Conservation (phyloP, 2,797 vertebrate genomes). For the Danio aesculapii region DNA sequence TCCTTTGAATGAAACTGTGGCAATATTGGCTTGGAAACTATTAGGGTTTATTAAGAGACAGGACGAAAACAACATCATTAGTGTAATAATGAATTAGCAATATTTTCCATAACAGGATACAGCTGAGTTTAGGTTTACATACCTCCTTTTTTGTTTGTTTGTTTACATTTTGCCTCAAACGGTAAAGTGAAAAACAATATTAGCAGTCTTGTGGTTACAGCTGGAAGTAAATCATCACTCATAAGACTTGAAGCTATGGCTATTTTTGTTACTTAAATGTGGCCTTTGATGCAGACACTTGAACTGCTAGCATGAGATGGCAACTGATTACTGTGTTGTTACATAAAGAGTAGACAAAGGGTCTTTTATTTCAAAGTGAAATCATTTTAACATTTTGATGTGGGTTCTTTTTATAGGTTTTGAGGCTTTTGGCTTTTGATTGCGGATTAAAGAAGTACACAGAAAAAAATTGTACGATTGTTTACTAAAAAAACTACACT, state of each 20-base stretch:
- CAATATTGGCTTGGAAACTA: constrained; percentile 32
- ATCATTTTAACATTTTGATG: neutral
- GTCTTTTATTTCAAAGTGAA: neutral
- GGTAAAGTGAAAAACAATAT: neutral
- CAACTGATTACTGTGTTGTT: constrained; percentile 12
- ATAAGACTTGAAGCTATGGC: constrained; percentile 1
- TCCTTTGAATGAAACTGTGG: constrained; percentile 30
- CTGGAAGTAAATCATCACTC: constrained; percentile 9
- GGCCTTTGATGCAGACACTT: constrained; percentile 5
- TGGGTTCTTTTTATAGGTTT: constrained; percentile 7
- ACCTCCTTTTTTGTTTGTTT: neutral
- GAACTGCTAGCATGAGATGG: neutral
- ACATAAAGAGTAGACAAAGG: constrained; percentile 5
- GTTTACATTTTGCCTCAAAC: neutral
- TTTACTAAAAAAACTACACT: neutral
- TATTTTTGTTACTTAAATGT: constrained; percentile 33
- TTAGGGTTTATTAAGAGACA: constrained; percentile 38
- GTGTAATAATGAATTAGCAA: constrained; percentile 20
- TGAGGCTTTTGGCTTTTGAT: neutral
- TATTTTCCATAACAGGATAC: neutral
- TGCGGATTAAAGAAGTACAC: neutral
- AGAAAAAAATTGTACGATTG: neutral
- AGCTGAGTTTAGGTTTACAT: neutral
- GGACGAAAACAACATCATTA: constrained; percentile 28
- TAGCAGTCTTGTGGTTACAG: neutral